These are phyloP conservation scores for Stichodactyla helianthus DNA, from an alignment of 64 coral and sea anemone genomes.

Conservation along the genomic window DNA sequence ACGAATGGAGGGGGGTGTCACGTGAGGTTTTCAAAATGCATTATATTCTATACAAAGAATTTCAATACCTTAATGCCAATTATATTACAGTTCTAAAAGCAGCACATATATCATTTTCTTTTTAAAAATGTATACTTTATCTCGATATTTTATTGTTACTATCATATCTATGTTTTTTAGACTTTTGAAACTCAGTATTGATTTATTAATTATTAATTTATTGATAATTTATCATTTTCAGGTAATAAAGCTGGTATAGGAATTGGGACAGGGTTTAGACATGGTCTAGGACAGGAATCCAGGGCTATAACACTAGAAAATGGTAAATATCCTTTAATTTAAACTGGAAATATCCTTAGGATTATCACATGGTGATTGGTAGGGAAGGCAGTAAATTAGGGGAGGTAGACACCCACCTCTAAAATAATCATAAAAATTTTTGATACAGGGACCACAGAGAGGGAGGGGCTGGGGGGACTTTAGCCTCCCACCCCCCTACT, in stretches of 20 bases:
- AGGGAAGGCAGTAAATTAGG: too few relatives aligned
- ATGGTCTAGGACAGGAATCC: conserved; percentile 87
- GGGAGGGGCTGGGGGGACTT: too few relatives aligned
- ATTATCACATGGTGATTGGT: too few relatives aligned
- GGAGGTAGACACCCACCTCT: too few relatives aligned
- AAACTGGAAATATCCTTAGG: background rate
- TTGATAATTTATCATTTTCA: background rate
- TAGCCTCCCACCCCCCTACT: too few relatives aligned
- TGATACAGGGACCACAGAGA: too few relatives aligned
- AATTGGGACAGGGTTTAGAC: conserved; percentile 70
- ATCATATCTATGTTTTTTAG: background rate
- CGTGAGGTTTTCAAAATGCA: background rate
- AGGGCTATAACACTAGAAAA: conserved; percentile 91
- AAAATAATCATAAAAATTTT: too few relatives aligned
- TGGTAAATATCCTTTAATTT: conserved; percentile 40
- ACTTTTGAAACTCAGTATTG: background rate
- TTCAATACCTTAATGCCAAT: background rate
- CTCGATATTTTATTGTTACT: background rate
- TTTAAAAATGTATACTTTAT: background rate
- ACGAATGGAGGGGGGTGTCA: background rate
- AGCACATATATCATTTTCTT: background rate
- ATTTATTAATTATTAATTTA: background rate
- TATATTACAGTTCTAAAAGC: background rate
- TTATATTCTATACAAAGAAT: background rate
- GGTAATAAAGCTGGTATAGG: conserved; percentile 85